Conservation (phyloP, 2,888 invertebrate genomes). For the Entomobrya multifasciata region DNA sequence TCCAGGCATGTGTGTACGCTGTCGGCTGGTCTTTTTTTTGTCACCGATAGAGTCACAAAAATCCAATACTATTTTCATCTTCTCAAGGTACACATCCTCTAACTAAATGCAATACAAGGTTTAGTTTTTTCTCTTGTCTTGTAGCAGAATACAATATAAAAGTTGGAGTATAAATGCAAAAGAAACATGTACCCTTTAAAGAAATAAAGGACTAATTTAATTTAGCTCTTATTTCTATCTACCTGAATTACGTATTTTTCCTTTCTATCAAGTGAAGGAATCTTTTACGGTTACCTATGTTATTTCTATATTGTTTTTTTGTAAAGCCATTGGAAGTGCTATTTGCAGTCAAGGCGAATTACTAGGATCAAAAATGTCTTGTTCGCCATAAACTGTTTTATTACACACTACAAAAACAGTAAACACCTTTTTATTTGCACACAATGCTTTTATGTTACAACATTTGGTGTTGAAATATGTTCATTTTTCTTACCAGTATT, state of each 20-base stretch:
- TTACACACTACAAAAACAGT: neutral
- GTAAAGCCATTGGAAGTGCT: too few relatives aligned
- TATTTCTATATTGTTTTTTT: too few relatives aligned
- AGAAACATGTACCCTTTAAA: neutral
- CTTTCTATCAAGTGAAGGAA: too few relatives aligned
- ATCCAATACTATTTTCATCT: constrained; percentile 57
- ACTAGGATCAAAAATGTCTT: too few relatives aligned
- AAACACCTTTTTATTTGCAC: constrained; percentile 30
- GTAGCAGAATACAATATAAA: too few relatives aligned
- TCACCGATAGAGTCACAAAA: constrained; percentile 72
- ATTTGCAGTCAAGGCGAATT: too few relatives aligned
- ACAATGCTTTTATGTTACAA: constrained; percentile 11
- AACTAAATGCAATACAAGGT: neutral
- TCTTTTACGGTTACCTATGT: too few relatives aligned
- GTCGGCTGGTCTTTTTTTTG: constrained; percentile 63
- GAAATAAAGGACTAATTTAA: constrained; percentile 71
- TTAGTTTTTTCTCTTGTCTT: constrained; percentile 50
- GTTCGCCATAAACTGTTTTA: constrained; percentile 6
- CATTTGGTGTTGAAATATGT: constrained; percentile 20
- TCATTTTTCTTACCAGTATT: too few relatives aligned
- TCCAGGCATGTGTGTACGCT: constrained; percentile 35
- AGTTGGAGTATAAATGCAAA: too few relatives aligned
- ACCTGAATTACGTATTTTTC: too few relatives aligned
- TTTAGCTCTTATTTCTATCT: constrained; percentile 72
- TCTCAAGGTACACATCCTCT: constrained; percentile 4